These are phyloP conservation scores for Chlorops oryzae DNA, from an alignment of 1,140 invertebrate genomes.

Conservation along the genomic window DNA sequence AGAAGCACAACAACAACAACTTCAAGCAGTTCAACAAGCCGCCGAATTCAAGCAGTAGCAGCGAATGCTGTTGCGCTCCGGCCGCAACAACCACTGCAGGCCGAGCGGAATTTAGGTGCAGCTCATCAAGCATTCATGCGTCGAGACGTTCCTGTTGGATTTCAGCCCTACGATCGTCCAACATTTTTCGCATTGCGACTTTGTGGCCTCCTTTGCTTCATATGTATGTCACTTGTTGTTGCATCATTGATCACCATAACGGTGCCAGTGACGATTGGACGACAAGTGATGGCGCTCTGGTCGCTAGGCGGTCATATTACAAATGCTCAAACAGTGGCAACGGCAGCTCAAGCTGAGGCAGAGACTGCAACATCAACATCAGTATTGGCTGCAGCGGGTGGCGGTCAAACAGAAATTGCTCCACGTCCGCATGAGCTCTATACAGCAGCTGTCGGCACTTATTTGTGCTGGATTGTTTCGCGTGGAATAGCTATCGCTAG, in stretches of 20 bases:
- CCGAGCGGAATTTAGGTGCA: slow-evolving; percentile 58
- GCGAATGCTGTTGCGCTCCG: slow-evolving; percentile 45
- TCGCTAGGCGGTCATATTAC: slow-evolving; percentile 53
- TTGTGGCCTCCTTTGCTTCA: slow-evolving; percentile 66
- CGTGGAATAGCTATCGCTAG: slow-evolving; percentile 71
- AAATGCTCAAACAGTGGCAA: slow-evolving; percentile 10
- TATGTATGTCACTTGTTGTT: slow-evolving; percentile 78
- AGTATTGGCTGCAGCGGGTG: slow-evolving; percentile 49
- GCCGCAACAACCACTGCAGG: slow-evolving; percentile 36
- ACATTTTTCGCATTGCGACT: slow-evolving; percentile 75
- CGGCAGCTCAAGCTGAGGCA: too few species aligned
- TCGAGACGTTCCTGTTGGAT: slow-evolving; percentile 69
- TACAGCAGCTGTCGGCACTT: slow-evolving; percentile 81
- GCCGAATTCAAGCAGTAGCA: slow-evolving; percentile 32
- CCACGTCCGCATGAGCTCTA: slow-evolving; percentile 88
- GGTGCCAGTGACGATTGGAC: slow-evolving; percentile 80
- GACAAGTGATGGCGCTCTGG: slow-evolving; percentile 82
- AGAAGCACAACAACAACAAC: slow-evolving; percentile 12
- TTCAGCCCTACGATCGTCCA: slow-evolving; percentile 83
- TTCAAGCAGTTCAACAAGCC: too few species aligned
- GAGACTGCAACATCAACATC: slow-evolving; percentile 13
- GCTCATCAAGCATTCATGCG: slow-evolving; percentile 74
- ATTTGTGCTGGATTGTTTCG: slow-evolving; percentile 84
- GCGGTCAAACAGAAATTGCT: slow-evolving; percentile 52
- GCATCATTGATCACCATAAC: slow-evolving; percentile 54